These are phyloP conservation scores for Bruchidius siliquastri DNA, from an alignment of 2,888 invertebrate species.

Conservation along the genomic window DNA sequence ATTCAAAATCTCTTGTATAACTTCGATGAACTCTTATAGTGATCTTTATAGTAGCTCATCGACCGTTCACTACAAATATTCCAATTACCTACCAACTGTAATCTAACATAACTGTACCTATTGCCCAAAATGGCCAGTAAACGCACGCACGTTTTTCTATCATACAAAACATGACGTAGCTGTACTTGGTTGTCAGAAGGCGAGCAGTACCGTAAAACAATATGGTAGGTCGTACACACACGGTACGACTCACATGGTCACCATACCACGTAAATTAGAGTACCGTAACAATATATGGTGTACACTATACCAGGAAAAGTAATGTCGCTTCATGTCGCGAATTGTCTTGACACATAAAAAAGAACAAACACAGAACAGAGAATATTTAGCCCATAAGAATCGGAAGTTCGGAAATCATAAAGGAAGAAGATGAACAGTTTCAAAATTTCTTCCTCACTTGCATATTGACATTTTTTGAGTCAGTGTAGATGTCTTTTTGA, in stretches of 20 bases:
- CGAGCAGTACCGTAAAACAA: neutral
- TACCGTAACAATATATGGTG: neutral
- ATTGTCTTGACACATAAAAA: too few relatives aligned
- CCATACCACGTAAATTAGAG: neutral
- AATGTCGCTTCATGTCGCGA: neutral
- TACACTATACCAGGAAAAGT: neutral
- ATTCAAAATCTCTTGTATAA: neutral
- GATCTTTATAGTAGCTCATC: neutral
- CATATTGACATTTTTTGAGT: too few relatives aligned
- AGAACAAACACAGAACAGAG: too few relatives aligned
- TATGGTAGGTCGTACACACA: neutral
- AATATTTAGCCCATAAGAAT: too few relatives aligned
- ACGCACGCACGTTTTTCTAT: neutral
- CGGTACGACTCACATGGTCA: neutral
- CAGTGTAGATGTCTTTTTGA: too few relatives aligned
- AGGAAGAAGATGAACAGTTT: too few relatives aligned
- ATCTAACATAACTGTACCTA: neutral
- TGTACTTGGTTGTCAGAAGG: neutral
- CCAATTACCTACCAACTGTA: neutral
- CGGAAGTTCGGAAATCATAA: too few relatives aligned
- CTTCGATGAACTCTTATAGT: neutral
- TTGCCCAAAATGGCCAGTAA: neutral
- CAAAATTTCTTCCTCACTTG: too few relatives aligned
- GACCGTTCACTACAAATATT: neutral
- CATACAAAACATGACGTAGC: neutral